Evolutionary conservation across 1,140 invertebrate genomes (phyloP), one percentile per base, ranked within the genome.

Genomic region (Gonioctena quinquepunctata): DNA sequence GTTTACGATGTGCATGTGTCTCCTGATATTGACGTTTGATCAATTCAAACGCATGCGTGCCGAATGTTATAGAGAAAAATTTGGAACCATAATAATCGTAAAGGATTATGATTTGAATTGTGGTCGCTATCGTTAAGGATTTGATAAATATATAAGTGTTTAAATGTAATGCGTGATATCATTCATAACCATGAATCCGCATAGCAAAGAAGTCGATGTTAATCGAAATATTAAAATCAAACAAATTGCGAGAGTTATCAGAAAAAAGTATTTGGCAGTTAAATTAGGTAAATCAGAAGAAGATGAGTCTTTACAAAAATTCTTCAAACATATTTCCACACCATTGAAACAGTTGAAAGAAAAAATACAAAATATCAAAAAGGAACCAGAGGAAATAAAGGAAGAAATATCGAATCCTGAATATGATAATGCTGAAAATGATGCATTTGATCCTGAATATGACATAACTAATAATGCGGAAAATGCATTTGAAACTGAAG

Each of bases 1-100:
- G 77, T 84, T 49, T 84, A 80, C 66, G n/a, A 80, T 25, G 80
- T 84, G 70, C 80, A 84, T 76, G 76, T 84, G 4, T 52, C 60
- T 25, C 77, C 77, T 5, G 81, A 85, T 71, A 81, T n/a, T 85
- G 71, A 42, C 60, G 1, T 84, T 71, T 77, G 57, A 75, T 42
- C 13, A 77, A 67, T 83, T 83, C 42, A 64, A 62, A 26, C 6
- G 62, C 7, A 63, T 72, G 60, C 83, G 80, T 72, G 50, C 66
- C 13, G 23, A 68, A 19, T 81, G 80, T 73, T 82, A 80, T 80
- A 69, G 66, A 19, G 49, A 76, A 33, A 52, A 25, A 81, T 83
- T n/a, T n/a, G n/a, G n/a, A n/a, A n/a, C n/a, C n/a, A n/a, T n/a
- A n/a, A n/a, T n/a, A n/a, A n/a, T n/a, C n/a, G 57, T 61, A 1